Evolutionary conservation across 92 coral and sea anemone species (phyloP), one percentile per base, ranked within the genome.

Genomic region (Epizoanthus stellaris): DNA sequence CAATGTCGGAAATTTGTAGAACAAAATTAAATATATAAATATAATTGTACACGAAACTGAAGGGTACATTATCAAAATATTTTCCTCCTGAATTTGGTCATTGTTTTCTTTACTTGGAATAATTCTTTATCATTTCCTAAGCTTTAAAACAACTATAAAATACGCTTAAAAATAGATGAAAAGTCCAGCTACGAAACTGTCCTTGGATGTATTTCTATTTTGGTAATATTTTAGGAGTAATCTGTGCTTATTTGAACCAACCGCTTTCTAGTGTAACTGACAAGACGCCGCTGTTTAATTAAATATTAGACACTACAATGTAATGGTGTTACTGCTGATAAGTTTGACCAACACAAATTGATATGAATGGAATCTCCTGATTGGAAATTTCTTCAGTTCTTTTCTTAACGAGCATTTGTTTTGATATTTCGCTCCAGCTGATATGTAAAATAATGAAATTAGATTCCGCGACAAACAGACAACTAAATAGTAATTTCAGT

Each of bases 401-500:
- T 34, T 75, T 68, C 16, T 16, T 34, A 75, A 75, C 17, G 53
- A 75, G 30, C 23, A n/a, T 56, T 21, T 69, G 42, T 69, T 69
- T 69, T 30, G 74, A 52, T 15, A 43, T 54, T 30, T 75, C 17
- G 17, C 30, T 74, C 80, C 62, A 36, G 67, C 80, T 75, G 65
- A 54, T 19, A 16, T 75, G 80, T 56, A 75, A 75, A 16, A 36
- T 16, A 23, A 23, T 30, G 7, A 4, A 54, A 3, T 56, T 10
- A 54, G 25, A 9, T 14, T 75, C 5, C 11, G 6, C 52, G 11
- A 75, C 16, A 5, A 53, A 20, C 39, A 23, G 56, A 19, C 13
- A 25, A 23, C 23, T 2, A 75, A 68, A 4, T 43, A 13, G 14
- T 40, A 25, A 42, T 40, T 21, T 42, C 9, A 71, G 12, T 40